Percentiles rank a stretch among this genome's conserved stretches.
Evolutionary conservation across 2,888 invertebrate genomes (phyloP).

Genomic region (Polietes domitor): DNA sequence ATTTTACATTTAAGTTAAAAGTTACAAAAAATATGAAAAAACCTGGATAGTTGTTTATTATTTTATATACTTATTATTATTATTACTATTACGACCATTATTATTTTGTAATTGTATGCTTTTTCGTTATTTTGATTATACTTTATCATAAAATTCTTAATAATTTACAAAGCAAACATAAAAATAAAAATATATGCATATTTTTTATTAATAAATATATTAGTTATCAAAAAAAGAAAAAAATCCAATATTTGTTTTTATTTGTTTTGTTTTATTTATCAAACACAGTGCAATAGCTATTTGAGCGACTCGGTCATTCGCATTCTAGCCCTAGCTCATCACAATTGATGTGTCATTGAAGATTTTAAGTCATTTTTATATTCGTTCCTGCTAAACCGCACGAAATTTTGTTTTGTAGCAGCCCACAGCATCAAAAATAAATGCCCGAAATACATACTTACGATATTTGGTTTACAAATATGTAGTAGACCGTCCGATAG

Average conservation of each 20-base stretch:
- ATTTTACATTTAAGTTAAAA: slow-evolving; percentile 55
- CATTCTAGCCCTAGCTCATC: too few relatives aligned
- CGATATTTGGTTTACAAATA: too few relatives aligned
- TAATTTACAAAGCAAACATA: slow-evolving; percentile 71
- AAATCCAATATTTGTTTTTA: slow-evolving; percentile 55
- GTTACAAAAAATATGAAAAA: slow-evolving; percentile 58
- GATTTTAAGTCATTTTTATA: too few relatives aligned
- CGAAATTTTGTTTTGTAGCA: too few relatives aligned
- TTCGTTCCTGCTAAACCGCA: too few relatives aligned
- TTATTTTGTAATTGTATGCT: slow-evolving; percentile 66
- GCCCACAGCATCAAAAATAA: too few relatives aligned
- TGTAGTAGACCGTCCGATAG: too few relatives aligned
- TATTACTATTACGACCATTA: slow-evolving; percentile 61
- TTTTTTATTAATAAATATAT: slow-evolving; percentile 79
- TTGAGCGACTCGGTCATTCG: too few relatives aligned
- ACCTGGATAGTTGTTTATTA: slow-evolving; percentile 76
- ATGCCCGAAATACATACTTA: too few relatives aligned
- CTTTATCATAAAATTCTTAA: slow-evolving; percentile 64
- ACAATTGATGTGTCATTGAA: too few relatives aligned
- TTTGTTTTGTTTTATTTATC: slow-evolving; percentile 66
- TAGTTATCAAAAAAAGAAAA: slow-evolving; percentile 72
- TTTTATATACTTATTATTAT: slow-evolving; percentile 65
- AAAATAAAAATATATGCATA: slow-evolving; percentile 70
- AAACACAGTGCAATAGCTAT: slow-evolving; percentile 50
- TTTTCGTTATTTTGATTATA: slow-evolving; percentile 69